Evolutionary conservation across 2,888 invertebrate genomes (phyloP), one percentile per base, ranked within the genome.

Genomic region (Harpalus rubripes): DNA sequence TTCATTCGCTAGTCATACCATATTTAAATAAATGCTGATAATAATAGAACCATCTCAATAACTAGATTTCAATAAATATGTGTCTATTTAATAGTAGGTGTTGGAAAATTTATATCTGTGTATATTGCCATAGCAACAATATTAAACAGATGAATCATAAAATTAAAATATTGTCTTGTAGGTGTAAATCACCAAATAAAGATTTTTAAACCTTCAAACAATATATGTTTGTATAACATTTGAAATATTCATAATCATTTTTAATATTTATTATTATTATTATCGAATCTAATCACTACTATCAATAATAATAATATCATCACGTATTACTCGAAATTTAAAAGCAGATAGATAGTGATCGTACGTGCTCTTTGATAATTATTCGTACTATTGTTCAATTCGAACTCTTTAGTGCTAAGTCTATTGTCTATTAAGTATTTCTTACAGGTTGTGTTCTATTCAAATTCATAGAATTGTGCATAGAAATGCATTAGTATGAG

Each of bases 341-440:
- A 12, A 12, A 52, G 7, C 8, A 6, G 12, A 52, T 52, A 12
- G 12, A 8, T 7, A 6, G 10, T 52, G 12, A 8, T 7, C 44
- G 10, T 52, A 52, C 44, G 44, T 52, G 44, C 8, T 52, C 10
- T 12, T 10, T 52, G 4, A 12, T 12, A 1, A 52, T 8, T 10
- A 52, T 52, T 52, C 12, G 10, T 52, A 10, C 44, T 52, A 52
- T 52, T 52, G 44, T 52, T 52, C 8, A 8, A 2, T 32, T 32
- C 4, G 1, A 32, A 32, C 32, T 32, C 32, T 32, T 22, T 4
- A 32, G 32, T 32, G 32, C 5, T 12, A 52, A 52, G 12, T 52
- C 44, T 12, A 52, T 52, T 52, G 44, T 52, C 44, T 52, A 52
- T 52, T 52, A 52, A 52, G 44, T 52, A 52, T 52, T 52, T 52